Evolutionary conservation across 2,797 vertebrate genomes (phyloP).

Genomic region (Hylomyscus alleni): DNA sequence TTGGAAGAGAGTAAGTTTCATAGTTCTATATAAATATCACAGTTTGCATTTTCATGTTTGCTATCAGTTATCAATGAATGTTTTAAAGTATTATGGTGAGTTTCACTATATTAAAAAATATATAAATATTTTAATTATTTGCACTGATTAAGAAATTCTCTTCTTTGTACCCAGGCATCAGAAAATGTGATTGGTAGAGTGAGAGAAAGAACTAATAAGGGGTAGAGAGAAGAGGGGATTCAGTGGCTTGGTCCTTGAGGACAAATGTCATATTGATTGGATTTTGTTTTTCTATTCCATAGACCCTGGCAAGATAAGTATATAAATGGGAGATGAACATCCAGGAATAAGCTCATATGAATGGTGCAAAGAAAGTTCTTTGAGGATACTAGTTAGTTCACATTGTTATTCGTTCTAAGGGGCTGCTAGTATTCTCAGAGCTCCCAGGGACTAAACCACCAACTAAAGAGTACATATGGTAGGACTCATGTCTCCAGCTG

Average conservation of each 20-base stretch:
- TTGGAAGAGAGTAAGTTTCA: neutral
- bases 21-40: neutral
- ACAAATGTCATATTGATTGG: rapidly evolving
- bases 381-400: too few species aligned
- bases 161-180: neutral
- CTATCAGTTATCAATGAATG: neutral
- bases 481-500: too few species aligned
- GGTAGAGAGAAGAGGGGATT: neutral
- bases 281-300: neutral
- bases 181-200: neutral
- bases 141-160: neutral
- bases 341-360: rapidly evolving
- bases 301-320: neutral
- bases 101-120: too few species aligned
- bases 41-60: neutral
- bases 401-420: too few species aligned
- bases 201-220: neutral
- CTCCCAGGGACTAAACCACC: too few species aligned
- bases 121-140: neutral
- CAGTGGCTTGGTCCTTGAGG: rapidly evolving
- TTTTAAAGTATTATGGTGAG: neutral
- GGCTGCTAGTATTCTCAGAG: too few species aligned
- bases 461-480: too few species aligned
- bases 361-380: rapidly evolving
- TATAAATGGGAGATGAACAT: rapidly evolving